phyloP scores from a whole-genome alignment of 2,113 vertebrate genomes.

The Corydoras maculifer region DNA sequence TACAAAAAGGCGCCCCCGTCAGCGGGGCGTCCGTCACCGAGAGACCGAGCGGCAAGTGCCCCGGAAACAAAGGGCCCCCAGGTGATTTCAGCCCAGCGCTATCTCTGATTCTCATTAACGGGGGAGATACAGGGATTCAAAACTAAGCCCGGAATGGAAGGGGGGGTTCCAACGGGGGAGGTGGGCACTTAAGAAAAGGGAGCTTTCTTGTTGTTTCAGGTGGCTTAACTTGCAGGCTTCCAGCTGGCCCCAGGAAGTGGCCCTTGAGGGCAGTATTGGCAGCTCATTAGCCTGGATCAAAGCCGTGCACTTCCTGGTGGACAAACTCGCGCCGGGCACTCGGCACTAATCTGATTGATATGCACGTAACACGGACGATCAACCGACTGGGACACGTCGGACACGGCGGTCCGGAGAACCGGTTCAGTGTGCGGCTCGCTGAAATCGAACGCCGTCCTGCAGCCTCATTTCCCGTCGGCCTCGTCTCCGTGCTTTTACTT shows the following conservation, averaged over 20 bases:
- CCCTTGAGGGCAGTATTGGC: conserved; percentile 44
- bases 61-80: conserved; percentile 33
- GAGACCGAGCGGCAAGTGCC: conserved; percentile 6
- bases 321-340: conserved; percentile 37
- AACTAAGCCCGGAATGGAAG: conserved; percentile 29
- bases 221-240: conserved; percentile 47
- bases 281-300: conserved; percentile 50
- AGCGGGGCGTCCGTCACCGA: conserved; percentile 21
- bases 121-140: conserved; percentile 20
- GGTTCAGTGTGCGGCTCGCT: too few species aligned
- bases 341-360: conserved; percentile 36
- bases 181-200: conserved; percentile 28
- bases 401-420: not conserved
- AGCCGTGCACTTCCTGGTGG: conserved; percentile 45
- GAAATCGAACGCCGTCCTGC: not conserved
- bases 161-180: conserved; percentile 9
- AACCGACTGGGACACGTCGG: conserved; percentile 14
- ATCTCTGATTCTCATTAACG: conserved; percentile 40
- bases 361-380: conserved; percentile 32
- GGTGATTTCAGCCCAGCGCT: conserved; percentile 43
- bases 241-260: conserved; percentile 50
- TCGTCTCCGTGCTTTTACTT: conserved; percentile 26
- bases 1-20: conserved; percentile 13
- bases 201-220: conserved; percentile 48
- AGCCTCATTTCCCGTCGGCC: not conserved